Conservation (phyloP, 2,113 vertebrate genomes). For the Aphyosemion australe region DNA sequence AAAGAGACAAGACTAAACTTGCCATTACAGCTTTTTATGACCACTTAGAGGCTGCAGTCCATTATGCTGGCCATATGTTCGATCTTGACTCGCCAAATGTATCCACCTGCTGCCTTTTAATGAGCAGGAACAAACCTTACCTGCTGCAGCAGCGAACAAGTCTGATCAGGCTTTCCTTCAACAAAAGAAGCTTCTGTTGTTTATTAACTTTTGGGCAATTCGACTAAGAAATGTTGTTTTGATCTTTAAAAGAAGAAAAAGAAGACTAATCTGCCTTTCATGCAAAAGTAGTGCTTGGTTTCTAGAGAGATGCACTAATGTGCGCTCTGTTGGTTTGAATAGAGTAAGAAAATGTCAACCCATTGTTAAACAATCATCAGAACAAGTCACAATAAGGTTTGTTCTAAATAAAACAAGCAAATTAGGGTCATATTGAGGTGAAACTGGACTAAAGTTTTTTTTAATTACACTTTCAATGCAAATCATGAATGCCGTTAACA, state of each 20-base stretch:
- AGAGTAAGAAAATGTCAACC: no score
- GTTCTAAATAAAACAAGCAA: no score
- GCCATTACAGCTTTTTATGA: not conserved
- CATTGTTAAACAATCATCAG: no score
- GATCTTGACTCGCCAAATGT: not conserved
- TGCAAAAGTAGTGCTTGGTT: no score
- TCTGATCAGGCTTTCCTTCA: not conserved
- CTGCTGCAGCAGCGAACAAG: not conserved
- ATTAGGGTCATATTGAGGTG: no score
- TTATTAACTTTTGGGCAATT: not conserved
- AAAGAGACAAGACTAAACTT: not conserved
- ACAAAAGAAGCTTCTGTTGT: not conserved
- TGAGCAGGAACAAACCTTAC: not conserved
- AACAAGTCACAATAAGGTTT: no score
- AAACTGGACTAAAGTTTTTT: no score
- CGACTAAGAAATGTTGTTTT: not conserved
- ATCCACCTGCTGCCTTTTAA: constrained; percentile 1
- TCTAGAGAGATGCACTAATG: no score
- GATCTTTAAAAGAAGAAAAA: not conserved
- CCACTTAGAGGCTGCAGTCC: not conserved
- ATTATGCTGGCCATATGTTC: constrained; percentile 2
- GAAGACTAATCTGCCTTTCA: not conserved
- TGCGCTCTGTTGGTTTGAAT: no score
- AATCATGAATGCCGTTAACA: no score
- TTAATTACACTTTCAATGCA: no score